phyloP scores from a whole-genome alignment of 35 echinoderm and acorn worm species.

The Antedon bifida region DNA sequence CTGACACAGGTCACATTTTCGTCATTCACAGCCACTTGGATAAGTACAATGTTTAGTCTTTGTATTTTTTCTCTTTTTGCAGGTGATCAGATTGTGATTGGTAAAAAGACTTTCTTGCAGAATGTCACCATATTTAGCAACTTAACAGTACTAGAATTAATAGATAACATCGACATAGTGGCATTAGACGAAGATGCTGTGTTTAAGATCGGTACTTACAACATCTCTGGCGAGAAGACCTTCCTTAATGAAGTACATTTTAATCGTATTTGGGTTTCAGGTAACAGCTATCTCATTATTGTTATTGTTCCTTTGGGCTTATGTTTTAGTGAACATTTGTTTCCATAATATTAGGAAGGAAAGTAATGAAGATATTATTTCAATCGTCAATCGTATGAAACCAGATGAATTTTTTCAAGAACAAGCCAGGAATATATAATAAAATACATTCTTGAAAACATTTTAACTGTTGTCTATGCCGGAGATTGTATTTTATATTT shows the following conservation, averaged over 20 bases:
- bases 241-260: background rate
- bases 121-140: slow-evolving; percentile 9
- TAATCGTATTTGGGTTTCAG: background rate
- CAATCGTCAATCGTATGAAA: too few relatives aligned
- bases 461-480: too few relatives aligned
- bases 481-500: too few relatives aligned
- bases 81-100: slow-evolving; percentile 33
- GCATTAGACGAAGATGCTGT: slow-evolving; percentile 36
- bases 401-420: too few relatives aligned
- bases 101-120: slow-evolving; percentile 19
- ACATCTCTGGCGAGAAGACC: slow-evolving; percentile 19
- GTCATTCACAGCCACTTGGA: too few relatives aligned
- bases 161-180: slow-evolving; percentile 45
- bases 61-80: background rate
- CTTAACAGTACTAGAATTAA: slow-evolving; percentile 11
- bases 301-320: background rate
- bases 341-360: too few relatives aligned
- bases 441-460: too few relatives aligned
- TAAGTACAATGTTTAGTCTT: too few relatives aligned
- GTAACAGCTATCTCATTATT: too few relatives aligned
- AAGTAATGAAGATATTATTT: too few relatives aligned
- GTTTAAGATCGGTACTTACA: slow-evolving; percentile 24
- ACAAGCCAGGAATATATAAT: too few relatives aligned
- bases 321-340: background rate
- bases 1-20: too few relatives aligned